Evolutionary conservation across 2,888 invertebrate species (phyloP).

Genomic region (Pedicia rivosa): DNA sequence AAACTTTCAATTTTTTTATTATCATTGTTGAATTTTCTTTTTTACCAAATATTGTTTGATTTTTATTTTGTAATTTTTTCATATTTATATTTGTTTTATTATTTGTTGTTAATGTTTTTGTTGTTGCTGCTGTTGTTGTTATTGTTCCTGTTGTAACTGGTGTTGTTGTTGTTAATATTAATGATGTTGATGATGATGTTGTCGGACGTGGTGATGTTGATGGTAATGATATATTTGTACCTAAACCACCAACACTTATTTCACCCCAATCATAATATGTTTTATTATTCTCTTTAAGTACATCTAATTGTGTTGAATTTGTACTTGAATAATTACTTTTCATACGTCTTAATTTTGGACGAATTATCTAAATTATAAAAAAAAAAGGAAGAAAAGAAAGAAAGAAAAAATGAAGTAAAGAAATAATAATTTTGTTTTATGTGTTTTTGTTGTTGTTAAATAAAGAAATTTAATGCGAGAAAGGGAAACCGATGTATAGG

Average conservation of each 20-base stretch:
- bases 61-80: background rate
- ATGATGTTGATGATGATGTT: background rate
- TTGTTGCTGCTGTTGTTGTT: background rate
- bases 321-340: background rate
- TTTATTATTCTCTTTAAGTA: slow-evolving; percentile 10
- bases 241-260: too few relatives aligned
- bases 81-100: background rate
- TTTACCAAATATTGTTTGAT: slow-evolving; percentile 2
- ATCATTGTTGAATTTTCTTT: slow-evolving; percentile 1
- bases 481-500: too few relatives aligned
- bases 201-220: too few relatives aligned
- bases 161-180: background rate
- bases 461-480: too few relatives aligned
- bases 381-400: too few relatives aligned
- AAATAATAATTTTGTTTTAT: too few relatives aligned
- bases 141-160: background rate
- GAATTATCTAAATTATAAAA: too few relatives aligned
- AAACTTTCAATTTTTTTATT: slow-evolving; percentile 2
- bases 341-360: too few relatives aligned
- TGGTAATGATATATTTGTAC: too few relatives aligned
- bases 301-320: background rate
- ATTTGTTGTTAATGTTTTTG: background rate
- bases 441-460: too few relatives aligned
- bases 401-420: too few relatives aligned
- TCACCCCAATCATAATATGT: slow-evolving; percentile 7